phyloP scores from a whole-genome alignment of 2,113 vertebrate genomes.

The Equus quagga region DNA sequence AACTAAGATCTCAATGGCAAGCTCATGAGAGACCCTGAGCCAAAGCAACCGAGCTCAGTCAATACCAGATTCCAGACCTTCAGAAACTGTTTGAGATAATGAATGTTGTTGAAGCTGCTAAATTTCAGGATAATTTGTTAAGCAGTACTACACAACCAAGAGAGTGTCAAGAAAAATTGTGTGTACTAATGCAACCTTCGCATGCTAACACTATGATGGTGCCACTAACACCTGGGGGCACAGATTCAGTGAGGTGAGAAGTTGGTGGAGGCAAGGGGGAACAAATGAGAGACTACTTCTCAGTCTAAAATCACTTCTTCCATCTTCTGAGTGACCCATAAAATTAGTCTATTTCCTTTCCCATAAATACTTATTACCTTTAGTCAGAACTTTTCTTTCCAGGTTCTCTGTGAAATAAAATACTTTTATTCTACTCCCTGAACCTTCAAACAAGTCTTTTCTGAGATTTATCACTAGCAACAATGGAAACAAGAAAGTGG shows the following conservation, averaged over 20 bases:
- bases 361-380: conserved; percentile 42
- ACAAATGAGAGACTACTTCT: neutral
- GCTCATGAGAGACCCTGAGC: neutral
- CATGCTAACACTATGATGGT: neutral
- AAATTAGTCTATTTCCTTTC: conserved; percentile 25
- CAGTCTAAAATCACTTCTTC: neutral
- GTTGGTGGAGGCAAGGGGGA: neutral
- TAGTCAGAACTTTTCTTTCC: conserved; percentile 17
- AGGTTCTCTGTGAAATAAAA: conserved; percentile 63
- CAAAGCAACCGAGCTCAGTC: neutral
- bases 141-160: neutral
- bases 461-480: conserved; percentile 55
- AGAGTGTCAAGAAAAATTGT: neutral
- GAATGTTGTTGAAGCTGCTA: neutral
- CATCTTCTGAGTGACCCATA: neutral
- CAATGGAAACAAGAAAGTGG: conserved; percentile 22
- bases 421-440: conserved; percentile 9
- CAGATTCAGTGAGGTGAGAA: conserved; percentile 25
- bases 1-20: neutral
- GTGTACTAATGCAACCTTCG: neutral
- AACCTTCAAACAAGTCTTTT: conserved; percentile 46
- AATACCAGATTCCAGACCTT: neutral
- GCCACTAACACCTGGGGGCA: neutral
- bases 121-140: neutral
- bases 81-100: neutral